A percentile compares a stretch with the other conserved stretches of the same genome.
These are phyloP conservation scores for Leucoraja erinaceus DNA, from an alignment of 2,113 vertebrate genomes.

Conservation along the genomic window DNA sequence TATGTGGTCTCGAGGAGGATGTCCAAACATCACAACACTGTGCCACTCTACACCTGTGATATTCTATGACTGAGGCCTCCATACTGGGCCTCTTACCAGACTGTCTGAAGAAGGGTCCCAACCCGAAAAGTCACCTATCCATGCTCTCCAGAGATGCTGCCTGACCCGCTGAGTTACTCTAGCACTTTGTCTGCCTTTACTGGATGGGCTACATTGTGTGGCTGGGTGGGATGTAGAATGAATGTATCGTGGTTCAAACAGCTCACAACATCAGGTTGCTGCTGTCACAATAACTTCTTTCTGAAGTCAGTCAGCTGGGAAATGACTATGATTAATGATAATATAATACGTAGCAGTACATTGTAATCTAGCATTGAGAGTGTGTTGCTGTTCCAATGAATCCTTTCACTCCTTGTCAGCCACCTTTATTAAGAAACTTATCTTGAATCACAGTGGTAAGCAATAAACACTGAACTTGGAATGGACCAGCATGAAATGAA, in stretches of 20 bases:
- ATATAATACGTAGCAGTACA: slow-evolving; percentile 23
- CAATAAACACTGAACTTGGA: not conserved
- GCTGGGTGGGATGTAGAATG: not conserved
- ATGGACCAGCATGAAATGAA: not conserved
- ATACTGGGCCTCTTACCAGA: too few relatives aligned
- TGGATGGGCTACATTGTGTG: not conserved
- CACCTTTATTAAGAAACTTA: slow-evolving; percentile 28
- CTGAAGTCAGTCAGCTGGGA: not conserved
- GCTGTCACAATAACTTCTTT: slow-evolving; percentile 18
- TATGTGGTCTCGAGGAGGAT: too few relatives aligned
- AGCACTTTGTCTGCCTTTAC: too few relatives aligned
- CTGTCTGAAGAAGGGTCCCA: too few relatives aligned
- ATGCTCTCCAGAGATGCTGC: too few relatives aligned
- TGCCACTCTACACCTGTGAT: too few relatives aligned
- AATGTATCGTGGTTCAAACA: not conserved
- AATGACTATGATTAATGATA: slow-evolving; percentile 29
- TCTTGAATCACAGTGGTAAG: slow-evolving; percentile 14
- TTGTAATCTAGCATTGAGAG: not conserved
- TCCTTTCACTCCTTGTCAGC: slow-evolving; percentile 26
- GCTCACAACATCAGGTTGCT: not conserved
- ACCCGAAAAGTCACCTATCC: too few relatives aligned
- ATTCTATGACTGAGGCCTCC: too few relatives aligned
- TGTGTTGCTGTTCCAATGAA: slow-evolving; percentile 14
- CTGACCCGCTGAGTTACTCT: too few relatives aligned
- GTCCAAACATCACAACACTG: too few relatives aligned